phyloP scores from a whole-genome alignment of 2,113 vertebrate genomes.

The Genyomyrus donnyi region DNA sequence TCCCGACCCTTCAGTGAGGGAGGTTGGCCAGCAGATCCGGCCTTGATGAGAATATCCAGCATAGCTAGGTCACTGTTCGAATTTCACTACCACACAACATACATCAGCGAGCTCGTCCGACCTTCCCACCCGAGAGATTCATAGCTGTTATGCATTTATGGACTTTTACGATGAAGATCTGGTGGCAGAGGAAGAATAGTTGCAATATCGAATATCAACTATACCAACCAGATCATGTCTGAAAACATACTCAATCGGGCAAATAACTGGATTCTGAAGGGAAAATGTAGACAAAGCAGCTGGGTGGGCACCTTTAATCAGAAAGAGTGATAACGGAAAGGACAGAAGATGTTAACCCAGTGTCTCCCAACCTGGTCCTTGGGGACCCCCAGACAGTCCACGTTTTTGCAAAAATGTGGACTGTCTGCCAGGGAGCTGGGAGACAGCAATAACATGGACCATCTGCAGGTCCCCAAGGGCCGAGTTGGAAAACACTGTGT shows the following conservation, averaged over 20 bases:
- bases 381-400: no score
- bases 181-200: not conserved
- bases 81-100: not conserved
- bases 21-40: not conserved
- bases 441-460: not conserved
- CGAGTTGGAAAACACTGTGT: not conserved
- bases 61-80: not conserved
- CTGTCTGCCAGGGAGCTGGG: not conserved
- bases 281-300: not conserved
- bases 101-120: not conserved
- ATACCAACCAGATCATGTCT: not conserved
- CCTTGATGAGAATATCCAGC: not conserved
- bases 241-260: not conserved
- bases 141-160: not conserved
- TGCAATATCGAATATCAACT: not conserved
- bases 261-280: not conserved
- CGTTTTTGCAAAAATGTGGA: not conserved
- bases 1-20: not conserved
- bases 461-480: not conserved
- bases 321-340: not conserved
- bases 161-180: not conserved
- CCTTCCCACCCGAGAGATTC: not conserved
- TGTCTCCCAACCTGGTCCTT: not conserved
- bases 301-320: not conserved
- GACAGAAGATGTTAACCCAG: not conserved